phyloP scores from a whole-genome alignment of 2,113 vertebrate species.

The Trematocara variabile region DNA sequence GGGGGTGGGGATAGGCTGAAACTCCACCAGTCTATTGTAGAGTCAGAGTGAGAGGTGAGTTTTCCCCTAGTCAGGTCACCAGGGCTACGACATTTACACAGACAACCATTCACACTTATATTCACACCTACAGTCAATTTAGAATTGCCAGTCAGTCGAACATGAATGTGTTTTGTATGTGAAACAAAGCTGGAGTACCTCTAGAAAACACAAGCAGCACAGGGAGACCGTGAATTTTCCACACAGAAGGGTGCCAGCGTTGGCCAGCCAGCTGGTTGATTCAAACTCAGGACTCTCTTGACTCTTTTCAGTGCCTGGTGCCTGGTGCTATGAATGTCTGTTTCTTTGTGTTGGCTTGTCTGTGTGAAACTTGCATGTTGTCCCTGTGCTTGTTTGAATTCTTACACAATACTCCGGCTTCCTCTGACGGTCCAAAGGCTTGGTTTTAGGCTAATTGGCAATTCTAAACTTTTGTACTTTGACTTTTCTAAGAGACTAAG shows the following conservation, averaged over 20 bases:
- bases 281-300: neutral
- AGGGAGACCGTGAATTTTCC: neutral
- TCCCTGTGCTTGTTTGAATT: neutral
- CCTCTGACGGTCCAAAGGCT: neutral
- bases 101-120: neutral
- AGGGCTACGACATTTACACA: neutral
- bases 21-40: neutral
- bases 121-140: neutral
- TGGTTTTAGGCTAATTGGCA: neutral
- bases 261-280: neutral
- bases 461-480: neutral
- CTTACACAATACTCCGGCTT: neutral
- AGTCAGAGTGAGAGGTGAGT: neutral
- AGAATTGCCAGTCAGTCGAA: neutral
- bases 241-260: neutral
- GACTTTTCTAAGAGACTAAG: neutral
- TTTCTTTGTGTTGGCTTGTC: neutral
- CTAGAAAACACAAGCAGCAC: neutral
- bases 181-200: neutral
- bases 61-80: neutral
- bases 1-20: neutral
- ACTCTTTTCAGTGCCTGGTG: neutral
- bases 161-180: neutral
- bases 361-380: neutral
- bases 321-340: neutral